These are phyloP conservation scores for Macropis europaea DNA, from an alignment of 2,888 invertebrate genomes.

Conservation along the genomic window DNA sequence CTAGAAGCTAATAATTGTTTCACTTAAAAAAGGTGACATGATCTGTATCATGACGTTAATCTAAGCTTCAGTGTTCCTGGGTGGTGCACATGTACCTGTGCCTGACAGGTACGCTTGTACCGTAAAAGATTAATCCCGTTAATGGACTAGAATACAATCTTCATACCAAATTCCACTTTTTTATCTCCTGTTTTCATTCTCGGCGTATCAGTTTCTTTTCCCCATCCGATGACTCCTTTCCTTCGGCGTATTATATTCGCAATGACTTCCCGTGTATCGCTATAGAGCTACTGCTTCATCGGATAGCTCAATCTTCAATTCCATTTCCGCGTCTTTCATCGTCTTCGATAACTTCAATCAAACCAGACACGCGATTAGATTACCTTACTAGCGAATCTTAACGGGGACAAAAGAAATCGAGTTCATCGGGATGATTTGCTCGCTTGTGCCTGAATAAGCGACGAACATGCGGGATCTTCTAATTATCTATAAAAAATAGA, in stretches of 20 bases:
- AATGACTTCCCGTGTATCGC: conserved; percentile 9
- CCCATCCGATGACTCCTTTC: neutral
- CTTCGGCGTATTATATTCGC: neutral
- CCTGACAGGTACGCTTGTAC: no score
- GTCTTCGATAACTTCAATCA: conserved; percentile 14
- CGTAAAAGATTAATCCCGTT: no score
- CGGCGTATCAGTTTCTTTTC: neutral
- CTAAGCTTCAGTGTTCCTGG: no score
- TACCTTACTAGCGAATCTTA: neutral
- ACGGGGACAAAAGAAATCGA: neutral
- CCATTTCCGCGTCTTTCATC: conserved; percentile 49
- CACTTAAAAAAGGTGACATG: no score
- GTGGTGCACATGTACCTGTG: no score
- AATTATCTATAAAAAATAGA: neutral
- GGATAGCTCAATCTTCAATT: conserved; percentile 19
- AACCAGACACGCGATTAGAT: conserved; percentile 17
- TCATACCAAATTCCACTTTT: no score
- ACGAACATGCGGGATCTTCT: neutral
- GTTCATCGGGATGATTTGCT: neutral
- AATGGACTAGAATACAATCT: no score
- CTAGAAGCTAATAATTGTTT: no score
- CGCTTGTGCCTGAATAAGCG: neutral
- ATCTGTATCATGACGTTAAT: no score
- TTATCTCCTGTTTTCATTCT: neutral
- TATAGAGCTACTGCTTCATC: conserved; percentile 1